Evolutionary conservation across 2,797 vertebrate genomes (phyloP), one percentile per base, ranked within the genome.

Genomic region (Hypotaenidia philippensis): DNA sequence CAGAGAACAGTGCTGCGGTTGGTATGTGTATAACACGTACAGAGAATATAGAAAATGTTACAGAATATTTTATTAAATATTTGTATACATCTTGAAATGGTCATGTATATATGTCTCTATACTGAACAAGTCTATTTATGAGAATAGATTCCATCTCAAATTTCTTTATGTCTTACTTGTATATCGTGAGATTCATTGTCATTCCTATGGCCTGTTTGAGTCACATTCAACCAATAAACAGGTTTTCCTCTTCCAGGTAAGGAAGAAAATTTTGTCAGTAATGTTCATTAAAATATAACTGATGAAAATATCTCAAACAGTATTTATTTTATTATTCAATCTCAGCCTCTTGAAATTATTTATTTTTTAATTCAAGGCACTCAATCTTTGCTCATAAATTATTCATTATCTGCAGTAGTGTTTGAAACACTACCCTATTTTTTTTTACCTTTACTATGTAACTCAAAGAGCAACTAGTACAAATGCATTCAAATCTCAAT

Each of bases 301-400:
- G 38, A 81, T 69, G 0, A 75, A 93, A 78, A 78, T 26, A 44
- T 57, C 57, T 78, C 69, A 95, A 85, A 70, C 6, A 11, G 4
- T 77, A 71, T 85, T 89, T 89, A 55, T 59, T 90, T 88, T 83
- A 75, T 88, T 78, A 75, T 64, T 94, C 65, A 75, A 56, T 64
- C 50, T 86, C 38, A 76, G 3, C 6, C 6, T 61, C 47, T 40
- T 69, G 31, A 88, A 93, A 90, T 75, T 1, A 75, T 45, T 40
- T 41, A 36, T 36, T 77, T 76, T 71, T 93, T 90, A 92, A 86
- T 72, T 89, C n/a, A 69, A 65, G 25, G 11, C n/a, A 75, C n/a
- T 83, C 14, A 53, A 9, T 78, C 11, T 4, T 84, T 25, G 52
- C 40, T 55, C 4, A 38, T 92, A 25, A 72, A 87, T 94, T 66